Conservation (phyloP, 2,797 vertebrate genomes). For the Onychomys torridus region DNA sequence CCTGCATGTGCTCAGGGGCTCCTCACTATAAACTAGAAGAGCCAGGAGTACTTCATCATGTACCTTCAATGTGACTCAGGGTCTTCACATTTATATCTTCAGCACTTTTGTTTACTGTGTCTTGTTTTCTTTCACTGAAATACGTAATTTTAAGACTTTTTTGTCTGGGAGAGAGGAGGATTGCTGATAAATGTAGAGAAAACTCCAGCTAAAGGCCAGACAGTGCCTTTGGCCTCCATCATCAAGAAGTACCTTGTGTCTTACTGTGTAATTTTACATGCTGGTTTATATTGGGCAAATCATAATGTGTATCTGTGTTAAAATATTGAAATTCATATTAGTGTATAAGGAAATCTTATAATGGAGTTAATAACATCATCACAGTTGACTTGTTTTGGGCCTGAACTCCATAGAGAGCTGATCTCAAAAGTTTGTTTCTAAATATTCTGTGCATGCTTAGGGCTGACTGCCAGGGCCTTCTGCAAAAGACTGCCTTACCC, state of each 20-base stretch:
- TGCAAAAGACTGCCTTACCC: not conserved
- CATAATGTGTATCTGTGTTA: not conserved
- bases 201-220: too few species aligned
- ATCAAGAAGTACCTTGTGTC: not conserved
- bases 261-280: not conserved
- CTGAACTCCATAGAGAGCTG: not conserved
- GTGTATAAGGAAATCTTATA: not conserved
- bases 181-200: not conserved
- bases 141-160: not conserved
- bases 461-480: not conserved
- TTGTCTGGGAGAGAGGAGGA: too few species aligned
- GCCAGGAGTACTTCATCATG: not conserved
- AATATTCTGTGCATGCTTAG: not conserved
- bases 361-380: not conserved
- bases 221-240: too few species aligned
- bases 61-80: not conserved
- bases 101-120: not conserved
- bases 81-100: not conserved
- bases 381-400: not conserved
- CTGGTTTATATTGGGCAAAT: not conserved
- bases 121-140: not conserved
- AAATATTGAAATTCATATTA: not conserved
- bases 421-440: not conserved
- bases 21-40: not conserved
- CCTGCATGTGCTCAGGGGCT: not conserved